phyloP scores from a whole-genome alignment of 64 coral and sea anemone genomes.

The Catalaphyllia jardinei region DNA sequence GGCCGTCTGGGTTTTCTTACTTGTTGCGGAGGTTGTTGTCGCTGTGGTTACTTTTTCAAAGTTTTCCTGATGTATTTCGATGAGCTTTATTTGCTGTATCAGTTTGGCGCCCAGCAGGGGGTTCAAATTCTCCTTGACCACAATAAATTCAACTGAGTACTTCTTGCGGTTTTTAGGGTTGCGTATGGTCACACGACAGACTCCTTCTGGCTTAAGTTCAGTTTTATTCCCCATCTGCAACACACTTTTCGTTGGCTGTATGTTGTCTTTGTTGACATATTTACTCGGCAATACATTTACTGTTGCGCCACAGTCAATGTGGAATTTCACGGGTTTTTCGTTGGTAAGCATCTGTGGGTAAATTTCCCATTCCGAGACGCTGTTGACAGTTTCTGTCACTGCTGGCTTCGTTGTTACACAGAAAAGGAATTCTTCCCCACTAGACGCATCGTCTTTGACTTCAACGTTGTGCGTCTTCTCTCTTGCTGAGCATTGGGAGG shows the following conservation, averaged over 20 bases:
- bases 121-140: too few species aligned
- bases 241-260: neutral
- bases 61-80: too few species aligned
- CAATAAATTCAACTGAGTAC: too few species aligned
- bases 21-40: too few species aligned
- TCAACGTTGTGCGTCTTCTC: neutral
- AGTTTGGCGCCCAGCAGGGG: neutral
- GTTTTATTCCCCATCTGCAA: neutral
- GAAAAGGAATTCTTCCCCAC: slow-evolving; percentile 35
- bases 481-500: slow-evolving; percentile 15
- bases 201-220: too few species aligned
- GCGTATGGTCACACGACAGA: too few species aligned
- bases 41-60: too few species aligned
- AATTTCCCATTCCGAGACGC: slow-evolving; percentile 19
- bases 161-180: too few species aligned
- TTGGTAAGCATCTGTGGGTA: slow-evolving; percentile 60
- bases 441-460: neutral
- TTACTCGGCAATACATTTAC: slow-evolving; percentile 52
- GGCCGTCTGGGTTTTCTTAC: too few species aligned
- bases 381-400: slow-evolving; percentile 7
- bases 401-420: slow-evolving; percentile 23
- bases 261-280: slow-evolving; percentile 7
- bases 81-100: too few species aligned
- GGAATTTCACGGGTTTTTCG: slow-evolving; percentile 45
- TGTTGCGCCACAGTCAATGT: slow-evolving; percentile 56